Evolutionary conservation across 2,797 vertebrate species (phyloP), one percentile per base, ranked within the genome.

Genomic region (Stomatorhinus walkeri): DNA sequence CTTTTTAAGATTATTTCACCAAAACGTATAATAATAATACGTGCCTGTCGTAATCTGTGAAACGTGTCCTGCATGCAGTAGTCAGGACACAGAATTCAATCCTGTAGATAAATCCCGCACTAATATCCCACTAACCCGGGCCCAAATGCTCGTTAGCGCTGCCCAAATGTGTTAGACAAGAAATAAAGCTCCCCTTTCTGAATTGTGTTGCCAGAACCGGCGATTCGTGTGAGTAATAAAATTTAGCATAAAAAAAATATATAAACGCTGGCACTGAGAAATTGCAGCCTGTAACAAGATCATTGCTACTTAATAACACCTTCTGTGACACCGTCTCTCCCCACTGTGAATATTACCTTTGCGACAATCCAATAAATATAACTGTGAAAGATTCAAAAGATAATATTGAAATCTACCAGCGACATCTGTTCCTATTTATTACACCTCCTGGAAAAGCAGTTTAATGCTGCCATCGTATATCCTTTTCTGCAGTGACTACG

Each of bases 311-410:
- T 94, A 95, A 96, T 96, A 96, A 95, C 95, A 94, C 95, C 95
- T 93, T 92, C 92, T 81, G 94, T 94, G 95, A 96, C 95, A 95
- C 94, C 93, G 93, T 92, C 91, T 92, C 94, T 94, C 93, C 95
- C 96, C 95, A 93, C 93, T 94, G 96, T 95, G 95, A 95, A 96
- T 96, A 96, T 96, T 96, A 96, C 95, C 95, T 95, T 90, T 91
- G 94, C 88, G 93, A 93, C 94, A 96, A 96, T 96, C 95, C 95
- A 96, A 96, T 96, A 96, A 96, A 96, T 96, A 96, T 93, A 95
- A 93, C 95, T 95, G 92, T 93, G 94, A 96, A 96, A 94, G 94
- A 94, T 96, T 96, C 95, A 95, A 94, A 94, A 93, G 94, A 93
- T 94, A 94, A 95, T 95, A 96, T 96, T 96, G 95, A 96, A 96